Evolutionary conservation across 2,113 vertebrate genomes (phyloP).

Genomic region (Mesitornis unicolor): DNA sequence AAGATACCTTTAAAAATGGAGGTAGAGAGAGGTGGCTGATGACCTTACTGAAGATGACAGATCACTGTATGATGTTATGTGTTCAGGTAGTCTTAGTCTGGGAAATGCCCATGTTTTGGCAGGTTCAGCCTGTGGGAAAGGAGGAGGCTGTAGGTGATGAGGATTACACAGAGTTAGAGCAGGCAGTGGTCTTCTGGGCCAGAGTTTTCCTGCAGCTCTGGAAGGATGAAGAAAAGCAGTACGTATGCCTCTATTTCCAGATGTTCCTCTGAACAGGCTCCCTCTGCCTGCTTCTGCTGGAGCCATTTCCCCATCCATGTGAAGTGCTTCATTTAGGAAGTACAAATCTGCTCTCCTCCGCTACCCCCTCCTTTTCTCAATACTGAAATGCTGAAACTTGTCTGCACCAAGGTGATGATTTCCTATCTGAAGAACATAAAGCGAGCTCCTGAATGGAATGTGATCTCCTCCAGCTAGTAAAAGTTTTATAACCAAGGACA

Average conservation of each 20-base stretch:
- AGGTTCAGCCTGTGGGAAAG: conserved; percentile 10
- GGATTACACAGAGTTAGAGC: neutral
- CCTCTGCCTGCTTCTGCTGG: neutral
- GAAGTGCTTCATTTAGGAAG: neutral
- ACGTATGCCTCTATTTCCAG: neutral
- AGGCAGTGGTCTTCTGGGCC: neutral
- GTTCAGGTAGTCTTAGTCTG: neutral
- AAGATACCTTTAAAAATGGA: neutral
- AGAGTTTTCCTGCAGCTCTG: neutral
- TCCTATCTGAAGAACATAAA: conserved; percentile 40
- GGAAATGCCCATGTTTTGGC: neutral
- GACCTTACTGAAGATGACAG: neutral
- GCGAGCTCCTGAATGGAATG: neutral
- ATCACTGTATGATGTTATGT: rapidly evolving
- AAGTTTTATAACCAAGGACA: conserved; percentile 48
- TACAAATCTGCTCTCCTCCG: neutral
- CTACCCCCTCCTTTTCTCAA: neutral
- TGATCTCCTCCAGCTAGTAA: conserved; percentile 46
- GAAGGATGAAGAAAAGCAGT: neutral
- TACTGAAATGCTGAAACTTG: neutral
- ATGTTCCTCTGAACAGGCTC: neutral
- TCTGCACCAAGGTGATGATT: conserved; percentile 38
- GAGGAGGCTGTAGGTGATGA: neutral
- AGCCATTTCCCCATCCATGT: neutral
- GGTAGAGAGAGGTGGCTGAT: neutral